These are phyloP conservation scores for Ardeotis arabs DNA, from an alignment of 2,113 vertebrate species.

Conservation along the genomic window DNA sequence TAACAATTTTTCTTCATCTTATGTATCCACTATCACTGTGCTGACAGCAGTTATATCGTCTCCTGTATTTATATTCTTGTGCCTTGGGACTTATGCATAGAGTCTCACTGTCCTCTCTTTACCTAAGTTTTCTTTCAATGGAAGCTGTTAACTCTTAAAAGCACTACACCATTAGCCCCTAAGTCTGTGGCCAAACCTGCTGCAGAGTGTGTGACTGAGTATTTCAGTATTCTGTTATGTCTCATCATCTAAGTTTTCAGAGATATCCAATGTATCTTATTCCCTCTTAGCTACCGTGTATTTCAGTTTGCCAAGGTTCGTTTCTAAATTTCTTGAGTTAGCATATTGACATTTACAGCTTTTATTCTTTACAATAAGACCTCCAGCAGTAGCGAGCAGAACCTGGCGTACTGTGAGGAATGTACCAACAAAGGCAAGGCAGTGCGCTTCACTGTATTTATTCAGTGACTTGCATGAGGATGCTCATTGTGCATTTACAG, in stretches of 20 bases:
- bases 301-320: neutral
- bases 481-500: neutral
- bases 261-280: neutral
- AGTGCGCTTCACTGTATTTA: neutral
- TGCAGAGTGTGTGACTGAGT: neutral
- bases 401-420: neutral
- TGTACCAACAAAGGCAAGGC: neutral
- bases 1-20: neutral
- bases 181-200: neutral
- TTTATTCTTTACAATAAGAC: neutral
- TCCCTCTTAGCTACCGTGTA: neutral
- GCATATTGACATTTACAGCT: neutral
- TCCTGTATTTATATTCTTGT: neutral
- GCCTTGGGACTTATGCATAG: neutral
- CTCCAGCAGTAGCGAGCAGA: neutral
- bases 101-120: neutral
- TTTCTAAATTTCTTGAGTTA: neutral
- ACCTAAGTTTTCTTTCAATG: neutral
- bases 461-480: neutral
- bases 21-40: neutral
- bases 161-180: neutral
- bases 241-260: neutral
- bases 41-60: neutral
- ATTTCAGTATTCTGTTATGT: neutral
- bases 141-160: neutral